Conservation (phyloP, 2,113 vertebrate genomes). For the Sitta europaea region DNA sequence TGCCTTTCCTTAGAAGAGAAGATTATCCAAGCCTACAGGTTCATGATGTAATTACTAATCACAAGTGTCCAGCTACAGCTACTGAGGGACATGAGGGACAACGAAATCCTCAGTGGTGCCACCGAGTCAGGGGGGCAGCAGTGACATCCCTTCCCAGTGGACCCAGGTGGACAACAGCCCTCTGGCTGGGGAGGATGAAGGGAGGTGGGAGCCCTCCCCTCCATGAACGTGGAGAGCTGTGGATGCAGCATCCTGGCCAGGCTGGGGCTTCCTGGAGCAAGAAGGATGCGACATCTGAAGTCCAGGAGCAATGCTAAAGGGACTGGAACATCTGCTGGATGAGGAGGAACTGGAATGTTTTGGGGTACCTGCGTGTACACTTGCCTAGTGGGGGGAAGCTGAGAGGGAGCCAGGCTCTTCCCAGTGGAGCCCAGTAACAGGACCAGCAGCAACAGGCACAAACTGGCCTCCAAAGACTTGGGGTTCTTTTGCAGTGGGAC, state of each 20-base stretch:
- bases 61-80: not conserved
- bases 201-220: not conserved
- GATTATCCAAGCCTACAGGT: fast-evolving
- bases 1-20: not conserved
- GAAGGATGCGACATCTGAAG: not conserved
- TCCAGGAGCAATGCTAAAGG: not conserved
- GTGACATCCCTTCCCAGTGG: not conserved
- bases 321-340: not conserved
- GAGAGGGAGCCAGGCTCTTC: not conserved
- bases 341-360: not conserved
- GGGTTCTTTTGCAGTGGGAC: fast-evolving
- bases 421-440: not conserved
- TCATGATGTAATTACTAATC: not conserved
- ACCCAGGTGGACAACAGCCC: not conserved
- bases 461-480: not conserved
- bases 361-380: fast-evolving
- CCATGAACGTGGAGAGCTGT: fast-evolving
- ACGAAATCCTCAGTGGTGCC: not conserved
- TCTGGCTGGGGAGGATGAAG: not conserved
- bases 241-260: not conserved
- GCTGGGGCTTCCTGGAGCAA: fast-evolving
- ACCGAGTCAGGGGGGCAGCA: not conserved
- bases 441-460: not conserved
- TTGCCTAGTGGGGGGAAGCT: not conserved
- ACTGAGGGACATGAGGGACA: not conserved